phyloP scores from a whole-genome alignment of 2,888 invertebrate species.

The Athripsodes cinereus region DNA sequence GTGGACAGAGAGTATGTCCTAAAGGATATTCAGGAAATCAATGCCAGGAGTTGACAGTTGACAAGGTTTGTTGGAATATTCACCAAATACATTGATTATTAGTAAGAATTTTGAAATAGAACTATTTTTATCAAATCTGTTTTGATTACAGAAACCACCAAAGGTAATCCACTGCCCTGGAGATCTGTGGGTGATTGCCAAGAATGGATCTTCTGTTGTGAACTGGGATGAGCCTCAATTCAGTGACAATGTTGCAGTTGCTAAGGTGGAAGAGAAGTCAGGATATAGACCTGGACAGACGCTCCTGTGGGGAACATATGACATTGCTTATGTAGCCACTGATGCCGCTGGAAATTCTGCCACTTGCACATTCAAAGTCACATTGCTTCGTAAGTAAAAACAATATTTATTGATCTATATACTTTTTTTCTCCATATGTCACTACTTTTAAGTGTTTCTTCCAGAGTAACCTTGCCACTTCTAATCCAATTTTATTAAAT shows the following conservation, averaged over 20 bases:
- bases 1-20: slow-evolving; percentile 84
- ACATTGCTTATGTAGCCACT: slow-evolving; percentile 88
- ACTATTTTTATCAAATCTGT: background rate
- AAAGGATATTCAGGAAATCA: slow-evolving; percentile 80
- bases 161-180: slow-evolving; percentile 87
- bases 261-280: slow-evolving; percentile 73
- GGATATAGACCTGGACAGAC: slow-evolving; percentile 85
- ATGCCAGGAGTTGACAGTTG: slow-evolving; percentile 77
- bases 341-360: slow-evolving; percentile 91
- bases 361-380: slow-evolving; percentile 86
- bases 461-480: too few relatives aligned
- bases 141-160: slow-evolving; percentile 57
- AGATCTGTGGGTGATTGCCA: slow-evolving; percentile 89
- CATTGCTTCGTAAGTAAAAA: slow-evolving; percentile 68
- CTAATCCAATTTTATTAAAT: too few relatives aligned
- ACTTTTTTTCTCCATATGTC: background rate
- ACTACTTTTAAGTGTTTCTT: too few relatives aligned
- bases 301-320: slow-evolving; percentile 85
- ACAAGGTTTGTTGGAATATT: slow-evolving; percentile 51
- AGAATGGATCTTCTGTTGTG: slow-evolving; percentile 85
- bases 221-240: slow-evolving; percentile 90
- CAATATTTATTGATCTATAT: background rate
- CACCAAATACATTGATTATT: background rate
- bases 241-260: slow-evolving; percentile 80
- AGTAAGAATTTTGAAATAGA: background rate